Conservation (phyloP, 2,113 vertebrate species). For the Indicator indicator region DNA sequence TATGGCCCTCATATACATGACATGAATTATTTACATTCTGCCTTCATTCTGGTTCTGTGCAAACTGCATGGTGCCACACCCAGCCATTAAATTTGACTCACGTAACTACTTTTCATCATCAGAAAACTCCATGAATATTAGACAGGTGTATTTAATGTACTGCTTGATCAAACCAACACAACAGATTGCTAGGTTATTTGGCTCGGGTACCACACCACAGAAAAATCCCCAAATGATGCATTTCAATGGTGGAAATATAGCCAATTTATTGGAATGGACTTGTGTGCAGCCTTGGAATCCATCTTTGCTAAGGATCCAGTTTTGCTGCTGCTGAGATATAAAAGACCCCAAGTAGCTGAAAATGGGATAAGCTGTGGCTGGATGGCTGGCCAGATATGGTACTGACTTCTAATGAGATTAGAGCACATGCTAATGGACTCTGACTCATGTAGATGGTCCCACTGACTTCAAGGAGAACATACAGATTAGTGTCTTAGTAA, state of each 20-base stretch:
- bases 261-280: background rate
- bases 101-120: background rate
- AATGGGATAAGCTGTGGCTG: background rate
- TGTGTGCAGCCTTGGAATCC: background rate
- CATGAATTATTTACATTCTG: background rate
- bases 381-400: background rate
- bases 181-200: background rate
- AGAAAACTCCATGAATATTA: background rate
- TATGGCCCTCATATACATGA: background rate
- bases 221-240: background rate
- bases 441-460: background rate
- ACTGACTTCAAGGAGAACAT: background rate
- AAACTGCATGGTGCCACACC: background rate
- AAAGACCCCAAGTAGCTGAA: background rate
- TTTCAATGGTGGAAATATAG: background rate
- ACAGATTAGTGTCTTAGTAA: background rate
- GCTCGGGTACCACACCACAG: background rate
- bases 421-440: background rate
- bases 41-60: background rate
- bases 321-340: background rate
- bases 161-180: background rate
- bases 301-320: background rate
- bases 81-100: background rate
- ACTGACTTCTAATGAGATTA: background rate
- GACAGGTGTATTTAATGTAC: constrained; percentile 23